Percentiles rank a stretch among this genome's conserved stretches.
phyloP scores from a whole-genome alignment of 2,888 invertebrate genomes.

The Ceratothoa steindachneri region DNA sequence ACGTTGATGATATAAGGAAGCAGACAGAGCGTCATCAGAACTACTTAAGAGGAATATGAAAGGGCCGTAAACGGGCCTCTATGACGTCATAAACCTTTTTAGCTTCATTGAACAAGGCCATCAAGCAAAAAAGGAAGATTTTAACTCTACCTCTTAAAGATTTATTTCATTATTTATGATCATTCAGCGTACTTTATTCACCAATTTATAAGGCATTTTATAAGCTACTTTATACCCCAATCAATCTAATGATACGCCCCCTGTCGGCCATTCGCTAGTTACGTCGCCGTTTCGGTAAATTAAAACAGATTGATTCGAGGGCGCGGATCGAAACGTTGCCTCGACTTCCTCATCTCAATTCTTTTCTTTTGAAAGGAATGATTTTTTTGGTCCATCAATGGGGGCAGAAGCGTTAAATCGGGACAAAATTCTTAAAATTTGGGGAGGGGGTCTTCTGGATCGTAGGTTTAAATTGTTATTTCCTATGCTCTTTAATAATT shows the following conservation, averaged over 20 bases:
- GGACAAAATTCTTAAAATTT: too few species aligned
- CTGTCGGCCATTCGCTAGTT: not conserved
- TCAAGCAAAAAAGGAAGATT: not conserved
- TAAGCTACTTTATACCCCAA: not conserved
- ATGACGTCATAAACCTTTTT: not conserved
- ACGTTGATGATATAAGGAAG: not conserved
- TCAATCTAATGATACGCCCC: not conserved
- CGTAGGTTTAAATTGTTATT: too few species aligned
- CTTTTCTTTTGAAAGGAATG: too few species aligned
- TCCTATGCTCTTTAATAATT: too few species aligned
- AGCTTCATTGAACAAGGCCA: not conserved
- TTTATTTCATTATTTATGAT: not conserved
- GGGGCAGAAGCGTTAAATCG: too few species aligned
- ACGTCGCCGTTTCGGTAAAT: not conserved
- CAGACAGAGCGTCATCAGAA: not conserved
- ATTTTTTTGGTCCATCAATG: too few species aligned
- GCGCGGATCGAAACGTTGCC: too few species aligned
- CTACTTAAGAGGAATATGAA: not conserved
- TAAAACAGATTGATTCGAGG: not conserved
- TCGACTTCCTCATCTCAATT: too few species aligned
- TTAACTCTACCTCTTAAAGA: not conserved
- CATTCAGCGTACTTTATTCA: not conserved
- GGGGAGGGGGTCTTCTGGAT: too few species aligned
- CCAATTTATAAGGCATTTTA: not conserved
- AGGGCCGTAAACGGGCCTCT: not conserved